Conservation (phyloP, 2,888 invertebrate genomes). For the Meteorus cinctellus region DNA sequence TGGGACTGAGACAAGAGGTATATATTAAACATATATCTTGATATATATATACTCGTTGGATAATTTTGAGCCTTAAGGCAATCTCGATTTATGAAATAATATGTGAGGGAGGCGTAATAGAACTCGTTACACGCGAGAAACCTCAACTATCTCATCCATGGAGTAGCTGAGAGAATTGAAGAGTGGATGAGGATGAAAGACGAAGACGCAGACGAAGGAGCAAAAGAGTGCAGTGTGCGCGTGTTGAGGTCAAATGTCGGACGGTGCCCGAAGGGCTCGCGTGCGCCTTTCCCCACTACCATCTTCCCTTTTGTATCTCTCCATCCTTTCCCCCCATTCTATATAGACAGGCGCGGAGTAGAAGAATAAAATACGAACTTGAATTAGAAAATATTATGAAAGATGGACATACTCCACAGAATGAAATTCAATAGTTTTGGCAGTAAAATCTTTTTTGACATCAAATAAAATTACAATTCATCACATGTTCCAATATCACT, state of each 20-base stretch:
- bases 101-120: background rate
- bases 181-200: slow-evolving; percentile 36
- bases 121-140: slow-evolving; percentile 11
- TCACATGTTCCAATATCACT: too few species aligned
- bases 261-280: slow-evolving; percentile 70
- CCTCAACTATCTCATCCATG: background rate
- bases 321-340: background rate
- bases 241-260: slow-evolving; percentile 72
- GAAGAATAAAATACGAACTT: too few species aligned
- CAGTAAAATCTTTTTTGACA: too few species aligned
- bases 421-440: too few species aligned
- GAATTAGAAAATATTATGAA: too few species aligned
- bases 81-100: slow-evolving; percentile 11
- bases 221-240: slow-evolving; percentile 51
- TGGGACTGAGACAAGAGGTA: slow-evolving; percentile 17
- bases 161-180: slow-evolving; percentile 30
- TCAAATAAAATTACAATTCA: too few species aligned
- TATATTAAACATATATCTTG: background rate
- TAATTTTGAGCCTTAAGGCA: slow-evolving; percentile 9
- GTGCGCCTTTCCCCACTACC: slow-evolving; percentile 46
- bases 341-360: too few species aligned
- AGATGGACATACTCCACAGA: too few species aligned
- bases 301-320: background rate
- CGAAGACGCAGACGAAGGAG: slow-evolving; percentile 45
- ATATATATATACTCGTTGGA: background rate